Evolutionary conservation across 2,113 vertebrate genomes (phyloP).

Genomic region (Onychostruthus taczanowskii): DNA sequence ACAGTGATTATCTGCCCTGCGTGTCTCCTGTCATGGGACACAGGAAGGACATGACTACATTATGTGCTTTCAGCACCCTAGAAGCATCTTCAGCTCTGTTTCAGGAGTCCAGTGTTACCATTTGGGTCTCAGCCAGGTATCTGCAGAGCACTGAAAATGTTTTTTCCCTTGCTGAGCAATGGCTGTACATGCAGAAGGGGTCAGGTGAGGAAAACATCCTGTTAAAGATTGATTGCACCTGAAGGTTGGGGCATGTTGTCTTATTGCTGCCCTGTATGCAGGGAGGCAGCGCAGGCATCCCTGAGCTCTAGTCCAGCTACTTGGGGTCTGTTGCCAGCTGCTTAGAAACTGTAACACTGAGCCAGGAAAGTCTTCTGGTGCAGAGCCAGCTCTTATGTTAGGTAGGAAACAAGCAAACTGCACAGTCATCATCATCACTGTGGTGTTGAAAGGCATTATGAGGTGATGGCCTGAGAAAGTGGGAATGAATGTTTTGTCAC

Average conservation of each 20-base stretch:
- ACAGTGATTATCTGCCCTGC: not conserved
- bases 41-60: not conserved
- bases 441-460: not conserved
- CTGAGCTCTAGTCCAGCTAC: not conserved
- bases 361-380: not conserved
- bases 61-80: not conserved
- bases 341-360: not conserved
- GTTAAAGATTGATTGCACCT: not conserved
- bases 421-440: not conserved
- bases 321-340: not conserved
- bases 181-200: not conserved
- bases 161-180: not conserved
- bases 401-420: not conserved
- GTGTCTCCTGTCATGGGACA: not conserved
- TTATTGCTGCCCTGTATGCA: not conserved
- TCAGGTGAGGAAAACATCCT: not conserved
- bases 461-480: not conserved
- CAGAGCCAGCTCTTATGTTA: not conserved
- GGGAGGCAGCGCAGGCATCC: not conserved
- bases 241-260: not conserved
- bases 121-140: not conserved
- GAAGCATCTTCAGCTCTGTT: not conserved
- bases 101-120: not conserved
- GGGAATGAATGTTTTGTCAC: not conserved
- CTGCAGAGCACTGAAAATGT: not conserved